Conservation (phyloP, 2,888 invertebrate genomes). For the Cartodere bifasciata region DNA sequence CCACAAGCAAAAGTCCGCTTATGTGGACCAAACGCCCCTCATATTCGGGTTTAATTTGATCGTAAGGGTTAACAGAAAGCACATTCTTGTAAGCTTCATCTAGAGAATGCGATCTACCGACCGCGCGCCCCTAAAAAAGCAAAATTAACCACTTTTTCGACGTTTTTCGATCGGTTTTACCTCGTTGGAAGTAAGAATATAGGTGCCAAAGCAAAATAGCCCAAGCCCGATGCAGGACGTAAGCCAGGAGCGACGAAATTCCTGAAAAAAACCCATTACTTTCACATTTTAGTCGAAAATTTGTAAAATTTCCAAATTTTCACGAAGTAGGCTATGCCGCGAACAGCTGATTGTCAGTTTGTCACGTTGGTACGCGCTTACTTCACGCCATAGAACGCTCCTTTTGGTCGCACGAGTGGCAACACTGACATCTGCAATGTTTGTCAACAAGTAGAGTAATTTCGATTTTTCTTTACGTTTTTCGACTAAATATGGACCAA, state of each 20-base stretch:
- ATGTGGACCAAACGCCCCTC: constrained; percentile 69
- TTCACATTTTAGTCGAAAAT: too few species aligned
- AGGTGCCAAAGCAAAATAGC: constrained; percentile 52
- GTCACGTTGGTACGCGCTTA: too few species aligned
- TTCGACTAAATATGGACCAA: too few species aligned
- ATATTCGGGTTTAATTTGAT: constrained; percentile 42
- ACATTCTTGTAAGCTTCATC: constrained; percentile 63
- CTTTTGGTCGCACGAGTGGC: too few species aligned
- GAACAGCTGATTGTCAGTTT: too few species aligned
- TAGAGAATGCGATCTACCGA: constrained; percentile 63
- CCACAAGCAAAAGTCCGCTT: constrained; percentile 56
- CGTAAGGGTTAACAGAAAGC: constrained; percentile 36
- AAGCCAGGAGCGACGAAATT: constrained; percentile 59
- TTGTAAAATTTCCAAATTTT: too few species aligned
- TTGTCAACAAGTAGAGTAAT: too few species aligned
- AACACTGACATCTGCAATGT: too few species aligned
- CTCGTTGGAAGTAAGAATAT: constrained; percentile 76
- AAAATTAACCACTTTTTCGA: constrained; percentile 1
- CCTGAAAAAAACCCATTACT: constrained; percentile 27
- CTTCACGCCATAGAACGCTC: too few species aligned
- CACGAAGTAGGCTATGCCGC: too few species aligned
- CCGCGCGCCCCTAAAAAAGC: constrained; percentile 55
- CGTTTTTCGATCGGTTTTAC: too few species aligned
- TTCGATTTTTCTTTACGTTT: too few species aligned
- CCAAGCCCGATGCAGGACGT: constrained; percentile 56